phyloP scores from a whole-genome alignment of 1,140 invertebrate genomes.

The Aphelenchoides besseyi region DNA sequence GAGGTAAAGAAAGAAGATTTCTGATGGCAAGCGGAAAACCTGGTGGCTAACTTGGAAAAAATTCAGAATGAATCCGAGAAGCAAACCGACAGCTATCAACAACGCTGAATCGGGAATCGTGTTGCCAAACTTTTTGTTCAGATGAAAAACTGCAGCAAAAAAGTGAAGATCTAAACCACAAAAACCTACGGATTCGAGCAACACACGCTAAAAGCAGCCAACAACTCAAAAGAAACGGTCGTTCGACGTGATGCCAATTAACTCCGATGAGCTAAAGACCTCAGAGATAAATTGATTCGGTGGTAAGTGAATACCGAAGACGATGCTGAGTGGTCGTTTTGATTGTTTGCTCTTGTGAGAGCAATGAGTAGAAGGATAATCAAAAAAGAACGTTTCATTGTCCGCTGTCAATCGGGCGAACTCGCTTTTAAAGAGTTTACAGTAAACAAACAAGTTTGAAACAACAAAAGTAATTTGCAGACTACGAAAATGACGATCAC shows the following conservation, averaged over 20 bases:
- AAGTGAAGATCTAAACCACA: background rate
- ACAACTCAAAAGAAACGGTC: slow-evolving; percentile 44
- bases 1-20: slow-evolving; percentile 52
- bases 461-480: too few species aligned
- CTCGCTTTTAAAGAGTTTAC: too few species aligned
- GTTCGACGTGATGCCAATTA: slow-evolving; percentile 47
- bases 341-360: too few species aligned
- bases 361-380: too few species aligned
- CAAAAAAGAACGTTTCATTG: too few species aligned
- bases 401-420: too few species aligned
- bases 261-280: slow-evolving; percentile 40
- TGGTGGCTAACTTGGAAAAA: slow-evolving; percentile 9
- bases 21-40: slow-evolving; percentile 31
- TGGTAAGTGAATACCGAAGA: too few species aligned
- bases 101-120: slow-evolving; percentile 28
- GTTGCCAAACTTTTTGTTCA: slow-evolving; percentile 27
- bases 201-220: slow-evolving; percentile 56
- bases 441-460: too few species aligned
- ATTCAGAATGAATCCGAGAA: slow-evolving; percentile 18
- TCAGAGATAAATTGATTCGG: too few species aligned
- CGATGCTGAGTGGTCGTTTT: too few species aligned
- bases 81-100: slow-evolving; percentile 24
- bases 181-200: slow-evolving; percentile 56
- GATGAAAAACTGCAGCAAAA: slow-evolving; percentile 55
- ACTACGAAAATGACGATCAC: too few species aligned